Percentiles rank a stretch among this genome's conserved stretches.
phyloP scores from a whole-genome alignment of 2,888 invertebrate genomes.

The Himalopsyche kuldschensis region DNA sequence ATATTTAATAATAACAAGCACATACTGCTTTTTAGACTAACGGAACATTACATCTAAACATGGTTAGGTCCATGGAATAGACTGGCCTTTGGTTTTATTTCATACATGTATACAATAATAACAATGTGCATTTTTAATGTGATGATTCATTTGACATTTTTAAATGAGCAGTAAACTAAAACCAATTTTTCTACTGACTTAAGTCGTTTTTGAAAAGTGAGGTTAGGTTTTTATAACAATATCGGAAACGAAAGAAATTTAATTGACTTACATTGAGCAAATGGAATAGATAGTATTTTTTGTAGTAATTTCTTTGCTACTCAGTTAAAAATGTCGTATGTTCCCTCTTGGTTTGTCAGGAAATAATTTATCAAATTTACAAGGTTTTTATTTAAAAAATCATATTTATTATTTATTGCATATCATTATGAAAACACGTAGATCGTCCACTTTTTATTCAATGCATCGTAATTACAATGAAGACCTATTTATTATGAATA shows the following conservation, averaged over 20 bases:
- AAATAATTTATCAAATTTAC: background rate
- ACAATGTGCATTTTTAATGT: background rate
- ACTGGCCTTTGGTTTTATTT: background rate
- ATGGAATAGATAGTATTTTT: background rate
- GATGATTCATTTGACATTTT: background rate
- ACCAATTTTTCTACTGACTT: too few species aligned
- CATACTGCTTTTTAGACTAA: background rate
- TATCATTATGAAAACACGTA: constrained; percentile 28
- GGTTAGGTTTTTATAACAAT: too few species aligned
- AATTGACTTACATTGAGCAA: background rate
- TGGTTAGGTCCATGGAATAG: background rate
- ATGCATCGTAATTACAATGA: background rate
- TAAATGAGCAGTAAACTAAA: background rate
- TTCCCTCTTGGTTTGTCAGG: background rate
- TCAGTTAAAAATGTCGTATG: background rate
- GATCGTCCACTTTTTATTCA: constrained; percentile 7
- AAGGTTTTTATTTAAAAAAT: background rate
- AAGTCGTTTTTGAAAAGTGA: too few species aligned
- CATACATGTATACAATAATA: background rate
- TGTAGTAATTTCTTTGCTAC: background rate
- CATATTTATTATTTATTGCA: constrained; percentile 13
- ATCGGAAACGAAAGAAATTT: background rate
- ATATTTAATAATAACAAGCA: background rate
- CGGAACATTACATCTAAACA: background rate
- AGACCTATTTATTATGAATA: constrained; percentile 20